These are phyloP conservation scores for Sinosuthora webbiana DNA, from an alignment of 2,113 vertebrate species.

Conservation along the genomic window DNA sequence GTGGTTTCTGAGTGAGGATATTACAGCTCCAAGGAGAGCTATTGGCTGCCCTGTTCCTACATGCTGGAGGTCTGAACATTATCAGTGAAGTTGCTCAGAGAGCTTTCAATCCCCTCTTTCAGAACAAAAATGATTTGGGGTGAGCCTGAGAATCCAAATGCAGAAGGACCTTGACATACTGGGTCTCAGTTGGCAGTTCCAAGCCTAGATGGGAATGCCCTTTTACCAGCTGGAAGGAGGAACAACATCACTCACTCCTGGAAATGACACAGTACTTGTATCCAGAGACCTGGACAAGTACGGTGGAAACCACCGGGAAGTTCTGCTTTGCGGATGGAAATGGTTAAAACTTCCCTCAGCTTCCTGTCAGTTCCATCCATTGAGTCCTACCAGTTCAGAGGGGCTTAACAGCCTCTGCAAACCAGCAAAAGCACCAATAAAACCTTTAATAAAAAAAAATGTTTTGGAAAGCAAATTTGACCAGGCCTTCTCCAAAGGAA, in stretches of 20 bases:
- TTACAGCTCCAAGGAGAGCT: not conserved
- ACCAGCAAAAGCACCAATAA: not conserved
- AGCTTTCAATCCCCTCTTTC: not conserved
- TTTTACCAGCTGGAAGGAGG: not conserved
- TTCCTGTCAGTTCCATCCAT: not conserved
- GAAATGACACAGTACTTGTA: not conserved
- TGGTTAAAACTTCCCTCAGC: not conserved
- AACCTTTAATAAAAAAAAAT: not conserved
- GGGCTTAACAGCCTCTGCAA: not conserved
- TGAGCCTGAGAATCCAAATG: not conserved
- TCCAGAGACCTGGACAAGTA: not conserved
- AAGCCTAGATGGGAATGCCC: not conserved
- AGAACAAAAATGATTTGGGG: not conserved
- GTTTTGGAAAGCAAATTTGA: not conserved
- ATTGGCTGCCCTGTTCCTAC: not conserved
- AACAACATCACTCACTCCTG: not conserved
- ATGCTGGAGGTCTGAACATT: not conserved
- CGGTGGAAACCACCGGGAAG: not conserved
- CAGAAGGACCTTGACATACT: not conserved
- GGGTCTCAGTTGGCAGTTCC: not conserved
- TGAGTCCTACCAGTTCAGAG: not conserved
- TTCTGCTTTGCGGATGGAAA: not conserved
- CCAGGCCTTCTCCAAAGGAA: not conserved
- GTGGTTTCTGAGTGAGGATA: slow-evolving; percentile 26
- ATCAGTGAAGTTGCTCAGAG: not conserved